These are phyloP conservation scores for Lineus longissimus DNA, from an alignment of 1,140 invertebrate species.

Conservation along the genomic window DNA sequence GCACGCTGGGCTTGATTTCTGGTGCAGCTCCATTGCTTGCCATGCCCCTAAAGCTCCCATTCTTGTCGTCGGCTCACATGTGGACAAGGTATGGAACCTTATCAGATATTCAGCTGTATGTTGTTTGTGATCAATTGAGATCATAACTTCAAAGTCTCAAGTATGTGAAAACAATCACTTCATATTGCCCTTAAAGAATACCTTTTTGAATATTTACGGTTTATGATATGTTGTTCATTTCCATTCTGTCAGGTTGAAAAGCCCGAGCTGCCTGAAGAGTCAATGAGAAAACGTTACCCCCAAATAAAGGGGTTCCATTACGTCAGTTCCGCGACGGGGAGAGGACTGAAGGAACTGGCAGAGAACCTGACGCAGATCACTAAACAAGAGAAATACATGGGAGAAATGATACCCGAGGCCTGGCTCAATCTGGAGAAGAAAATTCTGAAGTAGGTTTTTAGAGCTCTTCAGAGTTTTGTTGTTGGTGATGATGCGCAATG, in stretches of 20 bases:
- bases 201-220: too few relatives aligned
- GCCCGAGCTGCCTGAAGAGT: conserved; percentile 16
- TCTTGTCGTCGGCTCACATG: conserved; percentile 49
- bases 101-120: too few relatives aligned
- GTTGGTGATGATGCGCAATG: too few relatives aligned
- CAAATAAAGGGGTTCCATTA: conserved; percentile 26
- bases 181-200: too few relatives aligned
- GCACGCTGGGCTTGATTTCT: conserved; percentile 53
- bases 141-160: too few relatives aligned
- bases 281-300: conserved; percentile 20
- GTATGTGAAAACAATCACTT: too few relatives aligned
- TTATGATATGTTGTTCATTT: too few relatives aligned
- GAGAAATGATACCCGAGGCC: conserved; percentile 48
- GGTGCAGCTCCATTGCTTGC: conserved; percentile 44
- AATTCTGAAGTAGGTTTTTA: conserved; percentile 16
- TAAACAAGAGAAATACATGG: conserved; percentile 46
- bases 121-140: too few relatives aligned
- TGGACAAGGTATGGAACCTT: conserved; percentile 39
- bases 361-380: conserved; percentile 35
- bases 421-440: conserved; percentile 48
- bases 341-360: conserved; percentile 39
- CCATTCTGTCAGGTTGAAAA: conserved; percentile 16
- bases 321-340: conserved; percentile 21
- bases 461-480: too few relatives aligned
- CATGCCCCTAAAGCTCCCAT: conserved; percentile 51